phyloP scores from a whole-genome alignment of 2,797 vertebrate genomes.

The Furcifer pardalis region DNA sequence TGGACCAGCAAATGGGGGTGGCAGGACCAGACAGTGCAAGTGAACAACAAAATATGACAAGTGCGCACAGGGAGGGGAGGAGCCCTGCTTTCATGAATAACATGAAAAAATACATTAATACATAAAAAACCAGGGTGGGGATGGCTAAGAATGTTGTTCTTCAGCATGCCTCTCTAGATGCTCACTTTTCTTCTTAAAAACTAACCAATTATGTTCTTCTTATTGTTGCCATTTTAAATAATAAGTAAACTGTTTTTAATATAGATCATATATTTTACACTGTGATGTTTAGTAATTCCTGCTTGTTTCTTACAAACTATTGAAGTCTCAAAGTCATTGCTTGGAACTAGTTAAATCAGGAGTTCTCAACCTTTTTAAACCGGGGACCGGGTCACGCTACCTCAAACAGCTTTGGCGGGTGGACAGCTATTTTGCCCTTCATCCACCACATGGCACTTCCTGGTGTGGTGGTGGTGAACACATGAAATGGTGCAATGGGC shows the following conservation, averaged over 20 bases:
- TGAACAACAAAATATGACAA: too few relatives aligned
- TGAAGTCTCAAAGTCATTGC: neutral
- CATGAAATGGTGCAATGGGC: too few relatives aligned
- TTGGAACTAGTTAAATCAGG: slow-evolving; percentile 17
- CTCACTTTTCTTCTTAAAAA: neutral
- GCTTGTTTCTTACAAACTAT: neutral
- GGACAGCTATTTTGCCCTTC: too few relatives aligned
- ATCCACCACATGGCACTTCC: too few relatives aligned
- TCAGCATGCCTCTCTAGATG: neutral
- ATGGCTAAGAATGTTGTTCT: neutral
- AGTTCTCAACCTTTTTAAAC: too few relatives aligned
- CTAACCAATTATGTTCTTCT: neutral
- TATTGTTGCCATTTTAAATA: neutral
- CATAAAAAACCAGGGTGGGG: neutral
- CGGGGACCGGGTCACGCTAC: too few relatives aligned
- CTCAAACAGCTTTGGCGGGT: too few relatives aligned
- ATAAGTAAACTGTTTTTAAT: neutral
- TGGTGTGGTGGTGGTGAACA: too few relatives aligned
- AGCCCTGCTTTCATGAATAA: too few relatives aligned
- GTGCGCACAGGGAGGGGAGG: too few relatives aligned
- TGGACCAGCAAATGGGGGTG: too few relatives aligned
- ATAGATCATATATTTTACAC: neutral
- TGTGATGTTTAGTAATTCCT: neutral
- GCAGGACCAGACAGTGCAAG: too few relatives aligned
- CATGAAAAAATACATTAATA: neutral